Evolutionary conservation across 1,140 invertebrate species (phyloP).

Genomic region (Drosophila pseudoananassae): DNA sequence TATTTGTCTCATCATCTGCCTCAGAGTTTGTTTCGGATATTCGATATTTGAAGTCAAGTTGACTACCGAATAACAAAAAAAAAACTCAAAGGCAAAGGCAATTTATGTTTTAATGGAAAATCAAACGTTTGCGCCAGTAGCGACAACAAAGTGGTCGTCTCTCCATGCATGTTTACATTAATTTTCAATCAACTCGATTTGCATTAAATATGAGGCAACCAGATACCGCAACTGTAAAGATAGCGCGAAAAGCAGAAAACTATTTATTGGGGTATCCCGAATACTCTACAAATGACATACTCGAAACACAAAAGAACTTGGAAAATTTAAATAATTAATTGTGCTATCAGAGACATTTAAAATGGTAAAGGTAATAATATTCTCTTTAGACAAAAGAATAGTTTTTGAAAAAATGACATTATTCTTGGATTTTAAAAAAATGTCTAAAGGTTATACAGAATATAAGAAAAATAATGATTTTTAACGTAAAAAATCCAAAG

Average conservation of each 20-base stretch:
- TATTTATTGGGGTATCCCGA: background rate
- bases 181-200: constrained; percentile 78
- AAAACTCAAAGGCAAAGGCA: background rate
- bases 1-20: constrained; percentile 47
- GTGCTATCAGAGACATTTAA: background rate
- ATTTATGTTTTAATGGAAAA: constrained; percentile 31
- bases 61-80: constrained; percentile 63
- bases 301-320: background rate
- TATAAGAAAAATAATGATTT: no score
- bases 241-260: constrained; percentile 1
- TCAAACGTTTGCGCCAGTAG: constrained; percentile 42
- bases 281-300: constrained; percentile 12
- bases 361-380: background rate
- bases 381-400: background rate
- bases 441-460: no score
- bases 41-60: constrained; percentile 50
- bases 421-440: no score
- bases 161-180: constrained; percentile 74
- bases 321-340: constrained; percentile 4
- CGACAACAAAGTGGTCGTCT: constrained; percentile 18
- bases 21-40: background rate
- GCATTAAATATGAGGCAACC: constrained; percentile 62
- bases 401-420: no score
- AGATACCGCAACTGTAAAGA: constrained; percentile 15
- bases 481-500: no score